Evolutionary conservation across 1,140 invertebrate genomes (phyloP).

Genomic region (Drosophila gunungcola): DNA sequence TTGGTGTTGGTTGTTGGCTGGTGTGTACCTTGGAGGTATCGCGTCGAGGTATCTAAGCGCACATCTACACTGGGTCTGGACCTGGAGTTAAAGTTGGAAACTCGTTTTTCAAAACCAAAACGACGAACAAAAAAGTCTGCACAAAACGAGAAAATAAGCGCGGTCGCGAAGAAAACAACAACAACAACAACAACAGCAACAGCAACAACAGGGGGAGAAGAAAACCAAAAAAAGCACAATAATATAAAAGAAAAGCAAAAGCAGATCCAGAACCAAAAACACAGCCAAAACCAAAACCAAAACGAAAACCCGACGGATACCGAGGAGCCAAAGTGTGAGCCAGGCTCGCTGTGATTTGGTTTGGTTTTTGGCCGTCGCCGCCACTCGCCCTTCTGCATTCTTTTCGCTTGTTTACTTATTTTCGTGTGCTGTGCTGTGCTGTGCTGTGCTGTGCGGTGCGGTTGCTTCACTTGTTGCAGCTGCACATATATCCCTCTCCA

Average conservation of each 20-base stretch:
- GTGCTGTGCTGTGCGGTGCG: not conserved
- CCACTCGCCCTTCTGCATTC: slow-evolving; percentile 73
- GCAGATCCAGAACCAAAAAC: slow-evolving; percentile 50
- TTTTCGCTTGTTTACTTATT: slow-evolving; percentile 73
- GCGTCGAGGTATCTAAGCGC: slow-evolving; percentile 77
- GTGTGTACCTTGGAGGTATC: slow-evolving; percentile 74
- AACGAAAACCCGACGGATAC: slow-evolving; percentile 46
- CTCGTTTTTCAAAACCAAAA: slow-evolving; percentile 72
- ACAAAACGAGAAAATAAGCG: slow-evolving; percentile 69
- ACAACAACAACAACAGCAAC: slow-evolving; percentile 21
- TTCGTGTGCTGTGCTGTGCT: slow-evolving; percentile 45
- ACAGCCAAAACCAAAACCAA: slow-evolving; percentile 43
- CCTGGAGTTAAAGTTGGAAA: slow-evolving; percentile 74
- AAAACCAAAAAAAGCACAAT: slow-evolving; percentile 22
- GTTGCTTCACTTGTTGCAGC: slow-evolving; percentile 75
- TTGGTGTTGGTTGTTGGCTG: not conserved
- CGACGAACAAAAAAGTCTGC: slow-evolving; percentile 63
- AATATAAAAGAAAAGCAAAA: slow-evolving; percentile 46
- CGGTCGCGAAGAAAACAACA: slow-evolving; percentile 45
- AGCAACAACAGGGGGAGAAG: slow-evolving; percentile 31
- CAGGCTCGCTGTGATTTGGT: slow-evolving; percentile 55
- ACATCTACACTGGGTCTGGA: slow-evolving; percentile 55
- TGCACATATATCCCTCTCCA: slow-evolving; percentile 37
- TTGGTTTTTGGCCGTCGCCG: slow-evolving; percentile 46
- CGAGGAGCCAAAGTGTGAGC: not conserved